Evolutionary conservation across 2,888 invertebrate genomes (phyloP).

Genomic region (Tethea ocularis): DNA sequence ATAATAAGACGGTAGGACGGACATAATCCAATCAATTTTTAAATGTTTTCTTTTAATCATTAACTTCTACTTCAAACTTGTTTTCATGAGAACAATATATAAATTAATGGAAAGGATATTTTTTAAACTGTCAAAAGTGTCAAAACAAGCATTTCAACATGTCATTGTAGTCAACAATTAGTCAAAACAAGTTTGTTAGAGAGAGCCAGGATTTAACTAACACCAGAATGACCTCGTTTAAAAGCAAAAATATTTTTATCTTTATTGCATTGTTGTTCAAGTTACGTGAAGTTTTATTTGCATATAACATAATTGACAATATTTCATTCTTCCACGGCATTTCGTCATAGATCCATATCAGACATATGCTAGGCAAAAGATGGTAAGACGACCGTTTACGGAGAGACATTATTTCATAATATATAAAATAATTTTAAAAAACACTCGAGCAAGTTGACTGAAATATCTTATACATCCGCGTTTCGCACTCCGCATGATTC

Average conservation of each 20-base stretch:
- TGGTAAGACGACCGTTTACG: neutral
- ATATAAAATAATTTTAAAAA: no score
- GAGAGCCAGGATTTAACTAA: slow-evolving; percentile 23
- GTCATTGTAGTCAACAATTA: neutral
- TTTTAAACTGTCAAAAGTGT: neutral
- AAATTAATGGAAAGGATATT: neutral
- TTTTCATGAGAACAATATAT: neutral
- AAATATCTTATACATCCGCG: no score
- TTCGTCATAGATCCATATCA: slow-evolving; percentile 2
- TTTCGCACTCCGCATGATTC: no score
- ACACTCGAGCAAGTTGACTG: no score
- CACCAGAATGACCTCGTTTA: slow-evolving; percentile 20
- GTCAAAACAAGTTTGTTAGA: slow-evolving; percentile 10
- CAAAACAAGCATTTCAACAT: neutral
- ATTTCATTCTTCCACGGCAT: slow-evolving; percentile 12
- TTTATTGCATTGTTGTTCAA: slow-evolving; percentile 18
- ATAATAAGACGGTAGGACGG: no score
- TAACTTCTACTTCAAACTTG: no score
- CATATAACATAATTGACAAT: slow-evolving; percentile 11
- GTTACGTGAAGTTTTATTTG: slow-evolving; percentile 20
- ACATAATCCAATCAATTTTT: no score
- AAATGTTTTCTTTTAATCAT: no score
- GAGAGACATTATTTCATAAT: neutral
- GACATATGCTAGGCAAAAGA: neutral
- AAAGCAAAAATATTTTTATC: slow-evolving; percentile 20